A percentile compares a stretch with the other conserved stretches of the same genome.
Conservation (phyloP, 2,888 invertebrate species). For the Chloroclystis v-ata region DNA sequence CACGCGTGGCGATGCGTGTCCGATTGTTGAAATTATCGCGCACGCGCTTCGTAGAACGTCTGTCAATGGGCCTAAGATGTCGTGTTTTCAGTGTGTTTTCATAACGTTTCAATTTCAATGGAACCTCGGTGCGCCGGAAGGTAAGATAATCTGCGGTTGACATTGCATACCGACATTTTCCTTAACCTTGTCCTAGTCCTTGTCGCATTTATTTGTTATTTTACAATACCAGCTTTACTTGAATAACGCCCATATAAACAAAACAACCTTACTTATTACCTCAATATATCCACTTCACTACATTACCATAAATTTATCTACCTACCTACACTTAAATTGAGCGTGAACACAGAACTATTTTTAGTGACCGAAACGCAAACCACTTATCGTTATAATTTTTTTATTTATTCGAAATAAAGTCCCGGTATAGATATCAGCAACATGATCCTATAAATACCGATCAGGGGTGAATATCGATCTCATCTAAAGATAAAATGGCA, state of each 20-base stretch:
- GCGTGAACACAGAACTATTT: neutral
- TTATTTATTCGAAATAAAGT: neutral
- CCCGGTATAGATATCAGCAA: neutral
- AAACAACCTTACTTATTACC: too few species aligned
- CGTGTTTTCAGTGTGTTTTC: conserved; percentile 64
- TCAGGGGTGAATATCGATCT: conserved; percentile 3
- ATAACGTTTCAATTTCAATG: conserved; percentile 49
- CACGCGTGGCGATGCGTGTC: conserved; percentile 32
- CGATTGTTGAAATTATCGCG: conserved; percentile 39
- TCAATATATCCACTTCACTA: neutral
- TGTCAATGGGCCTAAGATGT: conserved; percentile 49
- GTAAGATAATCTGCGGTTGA: conserved; percentile 20
- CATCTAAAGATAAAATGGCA: neutral
- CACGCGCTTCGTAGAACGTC: conserved; percentile 66
- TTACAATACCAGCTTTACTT: neutral
- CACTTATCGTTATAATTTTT: neutral
- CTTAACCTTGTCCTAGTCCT: conserved; percentile 8
- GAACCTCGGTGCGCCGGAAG: conserved; percentile 29
- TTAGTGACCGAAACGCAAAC: neutral
- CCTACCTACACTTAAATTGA: neutral
- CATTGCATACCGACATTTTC: conserved; percentile 20
- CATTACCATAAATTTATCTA: too few species aligned
- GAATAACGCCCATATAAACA: neutral
- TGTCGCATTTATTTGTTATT: conserved; percentile 8
- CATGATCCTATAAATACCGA: conserved; percentile 7